These are phyloP conservation scores for Cyanoramphus novaezelandiae DNA, from an alignment of 2,113 vertebrate species.

Conservation along the genomic window DNA sequence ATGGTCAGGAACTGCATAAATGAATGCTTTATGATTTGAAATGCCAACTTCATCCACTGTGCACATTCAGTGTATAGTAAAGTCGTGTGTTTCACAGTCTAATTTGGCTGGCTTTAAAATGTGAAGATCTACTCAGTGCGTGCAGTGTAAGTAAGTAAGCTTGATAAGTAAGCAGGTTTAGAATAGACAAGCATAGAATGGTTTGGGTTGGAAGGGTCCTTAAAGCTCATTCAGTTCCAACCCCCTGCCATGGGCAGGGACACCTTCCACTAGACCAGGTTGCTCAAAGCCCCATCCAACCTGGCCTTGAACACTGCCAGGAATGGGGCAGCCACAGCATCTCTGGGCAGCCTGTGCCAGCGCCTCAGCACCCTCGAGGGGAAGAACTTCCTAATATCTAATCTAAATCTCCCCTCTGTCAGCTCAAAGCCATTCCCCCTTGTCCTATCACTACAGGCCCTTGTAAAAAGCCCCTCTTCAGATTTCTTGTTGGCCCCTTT, in stretches of 20 bases:
- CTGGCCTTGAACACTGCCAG: not conserved
- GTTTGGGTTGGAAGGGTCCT: not conserved
- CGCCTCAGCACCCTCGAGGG: not conserved
- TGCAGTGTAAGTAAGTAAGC: not conserved
- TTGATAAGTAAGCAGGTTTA: not conserved
- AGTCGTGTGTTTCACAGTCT: fast-evolving
- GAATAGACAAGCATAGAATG: not conserved
- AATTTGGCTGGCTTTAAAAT: not conserved
- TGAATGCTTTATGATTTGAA: not conserved
- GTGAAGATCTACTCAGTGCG: not conserved
- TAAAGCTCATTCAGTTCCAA: not conserved
- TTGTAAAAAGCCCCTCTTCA: not conserved
- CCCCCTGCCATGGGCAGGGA: not conserved
- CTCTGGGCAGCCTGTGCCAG: not conserved
- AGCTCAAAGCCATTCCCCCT: not conserved
- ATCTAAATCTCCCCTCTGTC: not conserved
- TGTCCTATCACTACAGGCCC: not conserved
- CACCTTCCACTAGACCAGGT: not conserved
- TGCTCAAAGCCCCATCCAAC: not conserved
- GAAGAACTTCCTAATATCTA: not conserved
- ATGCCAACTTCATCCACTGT: not conserved
- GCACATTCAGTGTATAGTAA: fast-evolving
- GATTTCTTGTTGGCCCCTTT: not conserved
- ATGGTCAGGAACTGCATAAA: not conserved
- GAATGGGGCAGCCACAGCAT: not conserved